Evolutionary conservation across 2,113 vertebrate species (phyloP).

Genomic region (Baryphthengus martii): DNA sequence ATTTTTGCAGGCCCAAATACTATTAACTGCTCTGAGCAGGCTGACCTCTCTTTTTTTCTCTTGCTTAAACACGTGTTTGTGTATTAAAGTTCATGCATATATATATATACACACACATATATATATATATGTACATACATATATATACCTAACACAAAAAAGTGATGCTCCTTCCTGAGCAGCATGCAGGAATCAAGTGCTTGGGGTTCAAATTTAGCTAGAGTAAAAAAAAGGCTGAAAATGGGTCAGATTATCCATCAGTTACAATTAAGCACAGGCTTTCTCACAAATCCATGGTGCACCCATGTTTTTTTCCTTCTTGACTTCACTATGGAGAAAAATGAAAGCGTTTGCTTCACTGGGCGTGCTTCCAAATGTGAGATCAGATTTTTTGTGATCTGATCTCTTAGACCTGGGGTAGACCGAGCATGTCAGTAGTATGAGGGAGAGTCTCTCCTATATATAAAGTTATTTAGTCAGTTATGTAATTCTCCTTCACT

Average conservation of each 20-base stretch:
- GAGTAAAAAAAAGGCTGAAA: neutral
- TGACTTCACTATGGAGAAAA: neutral
- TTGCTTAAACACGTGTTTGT: accelerated
- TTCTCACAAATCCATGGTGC: neutral
- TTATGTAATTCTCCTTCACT: neutral
- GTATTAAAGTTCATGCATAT: neutral
- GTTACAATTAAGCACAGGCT: neutral
- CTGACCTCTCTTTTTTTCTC: neutral
- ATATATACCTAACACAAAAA: neutral
- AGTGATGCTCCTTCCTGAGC: neutral
- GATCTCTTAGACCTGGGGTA: neutral
- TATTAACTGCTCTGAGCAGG: neutral
- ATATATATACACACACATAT: too few relatives aligned
- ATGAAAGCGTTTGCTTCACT: neutral
- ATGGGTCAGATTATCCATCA: neutral
- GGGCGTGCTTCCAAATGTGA: neutral
- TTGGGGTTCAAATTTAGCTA: neutral
- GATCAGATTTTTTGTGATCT: neutral
- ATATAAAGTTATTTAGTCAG: neutral
- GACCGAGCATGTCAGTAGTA: neutral
- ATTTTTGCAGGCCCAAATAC: neutral
- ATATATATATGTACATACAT: too few relatives aligned
- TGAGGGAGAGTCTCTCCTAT: neutral
- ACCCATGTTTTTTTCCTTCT: neutral
- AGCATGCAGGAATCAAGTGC: neutral